Conservation (phyloP, 2,888 invertebrate species). For the Melikaiella ostensackeni region DNA sequence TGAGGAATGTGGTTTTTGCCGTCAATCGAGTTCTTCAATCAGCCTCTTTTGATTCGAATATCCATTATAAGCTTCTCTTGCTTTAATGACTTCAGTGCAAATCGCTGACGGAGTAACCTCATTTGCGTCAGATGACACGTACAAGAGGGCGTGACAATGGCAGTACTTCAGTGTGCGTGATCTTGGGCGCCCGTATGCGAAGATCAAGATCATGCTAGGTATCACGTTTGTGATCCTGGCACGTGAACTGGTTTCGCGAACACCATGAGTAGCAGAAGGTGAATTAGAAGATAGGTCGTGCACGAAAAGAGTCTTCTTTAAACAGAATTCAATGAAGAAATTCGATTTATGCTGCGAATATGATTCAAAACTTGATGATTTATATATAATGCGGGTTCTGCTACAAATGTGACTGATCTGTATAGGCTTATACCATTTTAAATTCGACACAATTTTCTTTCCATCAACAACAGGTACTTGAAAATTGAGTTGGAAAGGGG, state of each 20-base stretch:
- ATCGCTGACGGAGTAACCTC: slow-evolving; percentile 35
- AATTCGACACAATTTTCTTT: too few species aligned
- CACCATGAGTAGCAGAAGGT: slow-evolving; percentile 46
- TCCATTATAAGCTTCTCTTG: slow-evolving; percentile 29
- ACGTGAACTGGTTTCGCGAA: slow-evolving; percentile 71
- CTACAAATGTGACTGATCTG: too few species aligned
- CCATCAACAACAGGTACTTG: too few species aligned
- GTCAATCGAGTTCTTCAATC: slow-evolving; percentile 33
- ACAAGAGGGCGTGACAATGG: slow-evolving; percentile 29
- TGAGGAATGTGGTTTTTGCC: slow-evolving; percentile 9
- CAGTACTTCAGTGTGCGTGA: slow-evolving; percentile 18
- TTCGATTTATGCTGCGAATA: background rate
- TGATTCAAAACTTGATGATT: too few species aligned
- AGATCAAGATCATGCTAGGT: slow-evolving; percentile 66
- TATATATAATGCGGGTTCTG: too few species aligned
- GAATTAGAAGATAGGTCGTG: slow-evolving; percentile 63
- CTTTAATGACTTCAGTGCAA: slow-evolving; percentile 26
- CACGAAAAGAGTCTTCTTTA: slow-evolving; percentile 65
- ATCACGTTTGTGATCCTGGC: slow-evolving; percentile 61
- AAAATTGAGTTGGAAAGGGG: too few species aligned
- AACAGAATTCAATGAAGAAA: slow-evolving; percentile 27
- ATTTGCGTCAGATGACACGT: slow-evolving; percentile 25
- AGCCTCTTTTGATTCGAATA: slow-evolving; percentile 5
- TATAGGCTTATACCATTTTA: too few species aligned
- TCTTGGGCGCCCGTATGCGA: slow-evolving; percentile 53